Conservation (phyloP, 2,888 invertebrate species). For the Sarcophaga variegata region DNA sequence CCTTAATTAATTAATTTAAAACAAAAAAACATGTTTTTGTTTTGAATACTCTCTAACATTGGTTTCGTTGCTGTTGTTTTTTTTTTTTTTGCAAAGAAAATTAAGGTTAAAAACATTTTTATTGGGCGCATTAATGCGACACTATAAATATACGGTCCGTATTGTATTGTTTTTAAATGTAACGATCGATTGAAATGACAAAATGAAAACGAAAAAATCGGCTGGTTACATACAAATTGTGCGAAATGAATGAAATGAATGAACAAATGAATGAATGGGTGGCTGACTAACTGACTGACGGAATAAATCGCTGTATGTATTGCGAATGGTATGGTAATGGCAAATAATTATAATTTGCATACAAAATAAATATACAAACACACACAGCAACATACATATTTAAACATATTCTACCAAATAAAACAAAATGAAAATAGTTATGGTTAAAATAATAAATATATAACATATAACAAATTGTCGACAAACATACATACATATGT, state of each 20-base stretch:
- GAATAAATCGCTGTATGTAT: not conserved
- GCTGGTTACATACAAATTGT: slow-evolving; percentile 3
- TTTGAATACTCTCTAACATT: not conserved
- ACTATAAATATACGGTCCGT: not conserved
- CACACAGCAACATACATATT: not conserved
- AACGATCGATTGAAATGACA: slow-evolving; percentile 9
- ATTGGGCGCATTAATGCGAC: slow-evolving; percentile 12
- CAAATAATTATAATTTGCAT: slow-evolving; percentile 58
- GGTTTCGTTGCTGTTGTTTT: not conserved
- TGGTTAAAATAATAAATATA: slow-evolving; percentile 15
- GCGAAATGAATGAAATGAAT: slow-evolving; percentile 3
- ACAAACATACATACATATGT: slow-evolving; percentile 3
- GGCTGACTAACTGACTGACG: not conserved
- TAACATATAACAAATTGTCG: not conserved
- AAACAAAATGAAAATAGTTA: slow-evolving; percentile 19
- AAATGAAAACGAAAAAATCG: not conserved
- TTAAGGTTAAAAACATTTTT: slow-evolving; percentile 38
- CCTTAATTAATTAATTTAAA: not conserved
- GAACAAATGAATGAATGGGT: slow-evolving; percentile 9
- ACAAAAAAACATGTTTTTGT: not conserved
- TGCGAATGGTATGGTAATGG: slow-evolving; percentile 7
- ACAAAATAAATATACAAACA: slow-evolving; percentile 10
- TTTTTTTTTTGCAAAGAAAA: not conserved
- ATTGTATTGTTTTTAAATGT: not conserved
- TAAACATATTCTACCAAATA: slow-evolving; percentile 17